A percentile compares a stretch with the other conserved stretches of the same genome.
Conservation (phyloP, 1,140 invertebrate genomes). For the Ruditapes philippinarum region DNA sequence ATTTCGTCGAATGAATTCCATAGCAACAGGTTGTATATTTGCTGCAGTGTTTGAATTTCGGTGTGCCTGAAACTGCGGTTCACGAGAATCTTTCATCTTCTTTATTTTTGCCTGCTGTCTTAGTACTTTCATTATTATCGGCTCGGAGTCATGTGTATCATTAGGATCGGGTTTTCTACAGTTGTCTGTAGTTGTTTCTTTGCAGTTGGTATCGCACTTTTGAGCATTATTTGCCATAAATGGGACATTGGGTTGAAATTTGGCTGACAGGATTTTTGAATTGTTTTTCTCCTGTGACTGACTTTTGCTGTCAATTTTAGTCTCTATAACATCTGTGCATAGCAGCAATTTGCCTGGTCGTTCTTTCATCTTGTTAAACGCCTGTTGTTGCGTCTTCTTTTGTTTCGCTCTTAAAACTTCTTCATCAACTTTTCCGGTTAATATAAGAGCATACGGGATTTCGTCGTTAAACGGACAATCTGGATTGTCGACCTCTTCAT, state of each 20-base stretch:
- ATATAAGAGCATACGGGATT: slow-evolving; percentile 8
- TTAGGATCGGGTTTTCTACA: not conserved
- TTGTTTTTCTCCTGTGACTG: not conserved
- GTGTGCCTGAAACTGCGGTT: not conserved
- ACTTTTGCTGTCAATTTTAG: not conserved
- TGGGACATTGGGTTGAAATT: not conserved
- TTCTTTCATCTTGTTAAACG: not conserved
- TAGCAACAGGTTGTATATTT: not conserved
- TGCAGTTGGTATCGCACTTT: not conserved
- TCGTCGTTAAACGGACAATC: not conserved
- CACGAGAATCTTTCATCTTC: not conserved
- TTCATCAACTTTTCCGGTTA: not conserved
- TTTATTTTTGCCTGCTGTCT: not conserved
- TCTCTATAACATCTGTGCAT: not conserved
- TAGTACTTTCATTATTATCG: not conserved
- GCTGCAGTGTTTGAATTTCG: not conserved
- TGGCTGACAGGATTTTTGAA: too few species aligned
- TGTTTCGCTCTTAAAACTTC: not conserved
- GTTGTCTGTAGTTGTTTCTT: not conserved
- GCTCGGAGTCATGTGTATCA: not conserved
- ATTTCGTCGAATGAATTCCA: not conserved
- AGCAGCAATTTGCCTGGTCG: not conserved
- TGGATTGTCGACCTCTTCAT: not conserved
- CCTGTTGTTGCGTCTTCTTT: not conserved
- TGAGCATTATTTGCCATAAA: not conserved